Percentiles rank a stretch among this genome's conserved stretches.
These are phyloP conservation scores for Mesorhabditis belari DNA, from an alignment of 2,888 invertebrate species.

Conservation along the genomic window DNA sequence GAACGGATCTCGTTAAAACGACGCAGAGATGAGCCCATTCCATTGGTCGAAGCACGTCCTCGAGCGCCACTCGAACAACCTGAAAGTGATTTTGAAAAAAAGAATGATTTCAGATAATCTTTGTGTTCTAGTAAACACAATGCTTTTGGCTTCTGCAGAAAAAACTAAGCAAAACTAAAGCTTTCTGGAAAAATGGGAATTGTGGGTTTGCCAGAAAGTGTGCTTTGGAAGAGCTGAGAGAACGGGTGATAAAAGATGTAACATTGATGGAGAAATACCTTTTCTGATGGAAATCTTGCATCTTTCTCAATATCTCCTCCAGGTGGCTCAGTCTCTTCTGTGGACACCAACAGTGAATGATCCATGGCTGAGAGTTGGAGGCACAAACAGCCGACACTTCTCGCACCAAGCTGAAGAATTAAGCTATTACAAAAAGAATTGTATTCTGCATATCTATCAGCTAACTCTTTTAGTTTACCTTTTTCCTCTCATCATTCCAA, in stretches of 20 bases:
- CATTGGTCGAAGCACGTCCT: slow-evolving; percentile 86
- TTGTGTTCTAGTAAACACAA: too few species aligned
- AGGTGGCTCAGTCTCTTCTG: slow-evolving; percentile 71
- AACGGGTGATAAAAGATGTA: too few species aligned
- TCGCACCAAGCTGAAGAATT: neutral
- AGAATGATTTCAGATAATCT: too few species aligned
- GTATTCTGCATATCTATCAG: neutral
- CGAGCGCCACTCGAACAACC: slow-evolving; percentile 63
- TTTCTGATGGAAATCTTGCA: slow-evolving; percentile 27
- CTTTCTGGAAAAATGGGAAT: too few species aligned
- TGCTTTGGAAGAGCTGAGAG: too few species aligned
- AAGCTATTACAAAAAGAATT: neutral
- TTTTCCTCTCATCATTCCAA: slow-evolving; percentile 12
- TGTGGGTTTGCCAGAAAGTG: neutral
- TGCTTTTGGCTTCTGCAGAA: too few species aligned
- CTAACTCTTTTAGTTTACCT: slow-evolving; percentile 1
- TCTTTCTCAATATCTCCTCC: slow-evolving; percentile 35
- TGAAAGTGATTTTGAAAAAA: neutral
- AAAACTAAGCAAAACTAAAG: neutral
- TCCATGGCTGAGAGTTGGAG: slow-evolving; percentile 57
- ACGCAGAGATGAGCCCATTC: slow-evolving; percentile 95
- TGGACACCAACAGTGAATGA: slow-evolving; percentile 87
- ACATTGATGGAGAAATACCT: slow-evolving; percentile 5
- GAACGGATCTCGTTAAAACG: slow-evolving; percentile 83
- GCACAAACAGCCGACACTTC: slow-evolving; percentile 34